Evolutionary conservation across 2,113 vertebrate genomes (phyloP).

Genomic region (Halcyon malimbica): DNA sequence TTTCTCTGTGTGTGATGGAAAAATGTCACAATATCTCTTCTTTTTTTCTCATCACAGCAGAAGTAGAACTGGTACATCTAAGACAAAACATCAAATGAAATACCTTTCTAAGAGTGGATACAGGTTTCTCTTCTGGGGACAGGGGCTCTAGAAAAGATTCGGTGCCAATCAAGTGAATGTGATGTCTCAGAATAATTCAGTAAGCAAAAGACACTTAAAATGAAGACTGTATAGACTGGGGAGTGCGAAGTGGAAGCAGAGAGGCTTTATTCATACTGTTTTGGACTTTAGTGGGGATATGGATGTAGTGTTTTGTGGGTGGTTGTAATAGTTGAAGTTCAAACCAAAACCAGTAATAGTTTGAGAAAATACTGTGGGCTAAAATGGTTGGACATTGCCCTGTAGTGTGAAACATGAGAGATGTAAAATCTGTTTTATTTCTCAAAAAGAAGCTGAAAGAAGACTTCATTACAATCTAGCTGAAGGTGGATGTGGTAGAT

Average conservation of each 20-base stretch:
- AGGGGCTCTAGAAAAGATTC: background rate
- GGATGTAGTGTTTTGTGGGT: background rate
- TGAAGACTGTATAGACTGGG: background rate
- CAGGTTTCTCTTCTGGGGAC: background rate
- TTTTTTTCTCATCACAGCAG: background rate
- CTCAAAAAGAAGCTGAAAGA: background rate
- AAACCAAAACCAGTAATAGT: background rate
- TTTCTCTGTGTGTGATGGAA: background rate
- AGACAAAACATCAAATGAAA: background rate
- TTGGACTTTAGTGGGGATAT: background rate
- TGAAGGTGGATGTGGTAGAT: background rate
- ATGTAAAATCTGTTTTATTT: background rate
- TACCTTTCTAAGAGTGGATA: background rate
- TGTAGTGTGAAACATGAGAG: background rate
- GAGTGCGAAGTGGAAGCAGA: background rate
- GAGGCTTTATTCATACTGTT: background rate
- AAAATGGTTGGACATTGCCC: background rate
- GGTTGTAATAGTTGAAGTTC: background rate
- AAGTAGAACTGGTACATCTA: background rate
- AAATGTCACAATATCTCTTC: background rate
- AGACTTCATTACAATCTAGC: background rate
- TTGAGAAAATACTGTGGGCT: background rate
- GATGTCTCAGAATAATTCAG: background rate
- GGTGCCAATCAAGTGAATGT: background rate
- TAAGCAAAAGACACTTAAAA: background rate